Evolutionary conservation across 1,140 invertebrate genomes (phyloP).

Genomic region (Manduca sexta): DNA sequence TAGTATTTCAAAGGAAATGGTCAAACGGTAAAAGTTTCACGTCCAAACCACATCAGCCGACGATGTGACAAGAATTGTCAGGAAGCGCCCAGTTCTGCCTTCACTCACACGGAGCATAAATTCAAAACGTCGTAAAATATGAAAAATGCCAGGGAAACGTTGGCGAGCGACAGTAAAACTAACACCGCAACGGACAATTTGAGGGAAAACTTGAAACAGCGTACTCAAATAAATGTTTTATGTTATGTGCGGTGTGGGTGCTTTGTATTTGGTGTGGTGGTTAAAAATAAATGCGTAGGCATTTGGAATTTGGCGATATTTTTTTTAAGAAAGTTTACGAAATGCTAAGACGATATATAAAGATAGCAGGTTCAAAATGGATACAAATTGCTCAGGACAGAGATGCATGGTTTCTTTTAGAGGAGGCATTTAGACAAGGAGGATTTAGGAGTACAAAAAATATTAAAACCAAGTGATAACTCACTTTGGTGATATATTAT

Average conservation of each 20-base stretch:
- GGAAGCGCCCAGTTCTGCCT: constrained; percentile 37
- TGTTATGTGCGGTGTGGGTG: background rate
- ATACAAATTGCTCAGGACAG: too few species aligned
- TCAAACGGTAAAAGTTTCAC: too few species aligned
- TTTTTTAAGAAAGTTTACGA: background rate
- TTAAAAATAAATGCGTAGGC: background rate
- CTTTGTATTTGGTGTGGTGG: too few species aligned
- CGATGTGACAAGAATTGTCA: constrained; percentile 32
- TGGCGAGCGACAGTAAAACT: constrained; percentile 34
- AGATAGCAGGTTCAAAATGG: too few species aligned
- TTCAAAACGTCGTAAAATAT: constrained; percentile 68
- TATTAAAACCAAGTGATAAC: too few species aligned
- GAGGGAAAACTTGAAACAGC: constrained; percentile 21
- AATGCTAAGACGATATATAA: too few species aligned
- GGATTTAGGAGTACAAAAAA: too few species aligned
- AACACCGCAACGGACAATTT: constrained; percentile 21
- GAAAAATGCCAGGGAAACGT: constrained; percentile 49
- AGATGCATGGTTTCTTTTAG: too few species aligned
- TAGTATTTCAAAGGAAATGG: too few species aligned
- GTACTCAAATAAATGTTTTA: constrained; percentile 1
- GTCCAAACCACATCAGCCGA: constrained; percentile 28
- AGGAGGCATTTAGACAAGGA: too few species aligned
- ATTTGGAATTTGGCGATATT: background rate
- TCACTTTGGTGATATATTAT: too few species aligned
- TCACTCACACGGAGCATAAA: constrained; percentile 38